Base-by-base conservation (phyloP, 1,140 invertebrate species). In the Lucilia sericata region DNA sequence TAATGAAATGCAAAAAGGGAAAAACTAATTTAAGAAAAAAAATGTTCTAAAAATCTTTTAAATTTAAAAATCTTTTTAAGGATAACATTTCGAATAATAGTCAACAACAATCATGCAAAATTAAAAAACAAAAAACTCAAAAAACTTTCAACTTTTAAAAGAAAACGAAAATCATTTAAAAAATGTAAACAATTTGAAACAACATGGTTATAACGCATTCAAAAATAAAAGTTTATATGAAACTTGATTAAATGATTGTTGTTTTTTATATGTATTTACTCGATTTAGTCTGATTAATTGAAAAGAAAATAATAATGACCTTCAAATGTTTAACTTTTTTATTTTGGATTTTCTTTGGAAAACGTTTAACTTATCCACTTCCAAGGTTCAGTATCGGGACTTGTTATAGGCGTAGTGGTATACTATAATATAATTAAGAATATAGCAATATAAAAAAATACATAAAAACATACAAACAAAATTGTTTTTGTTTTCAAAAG, bases 351-450 rank as follows among this genome's bases (percentile, higher is more conserved):
- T 81, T 75, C 74, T 75, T 85, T 83, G 21, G 36, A 83, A 86
- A 87, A 85, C 87, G 86, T 88, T 91, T 91, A 91, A 87, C 89
- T 90, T 91, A 91, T 91, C 96, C 95, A 96, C 92, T 95, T 96
- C 95, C 95, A 96, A 91, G 95, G 95, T 93, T 96, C 95, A 92
- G 93, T 95, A 92, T 95, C 95, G 93, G 95, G 95, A 92, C 94
- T 95, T 92, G 94, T 95, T 93, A 95, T 94, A 89, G 95, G 95
- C 93, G 95, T 95, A 88, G 95, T 70, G 65, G 65, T 94, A 92
- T 95, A 96, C 95, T 96, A 93, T 92, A 91, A 86, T 65, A 65
- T 30, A 42, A 55, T 55, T 17, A 42, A 86, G 74, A 55, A 84
- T 47, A 83, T 55, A 55, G 51, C 65, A 70, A 70, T 42, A 42